These are phyloP conservation scores for Cotesia vestalis DNA, from an alignment of 1,140 invertebrate species.

Conservation along the genomic window DNA sequence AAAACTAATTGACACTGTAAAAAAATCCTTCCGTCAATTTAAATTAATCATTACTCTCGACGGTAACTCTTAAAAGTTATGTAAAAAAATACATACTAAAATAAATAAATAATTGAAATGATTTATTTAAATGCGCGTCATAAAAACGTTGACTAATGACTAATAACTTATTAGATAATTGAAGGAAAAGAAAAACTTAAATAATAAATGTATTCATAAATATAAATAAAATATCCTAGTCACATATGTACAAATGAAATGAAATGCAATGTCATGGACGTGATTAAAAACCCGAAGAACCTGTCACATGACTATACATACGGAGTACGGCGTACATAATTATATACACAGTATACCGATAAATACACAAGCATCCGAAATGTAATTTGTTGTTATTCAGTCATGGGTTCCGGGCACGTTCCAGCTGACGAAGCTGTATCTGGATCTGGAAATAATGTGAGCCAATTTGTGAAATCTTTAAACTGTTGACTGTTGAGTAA, in stretches of 20 bases:
- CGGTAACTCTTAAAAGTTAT: no score
- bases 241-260: constrained; percentile 28
- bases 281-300: not conserved
- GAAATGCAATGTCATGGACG: constrained; percentile 39
- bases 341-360: no score
- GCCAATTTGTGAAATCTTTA: constrained; percentile 32
- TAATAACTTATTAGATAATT: no score
- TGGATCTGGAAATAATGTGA: constrained; percentile 14
- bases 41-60: no score
- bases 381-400: not conserved
- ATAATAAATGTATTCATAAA: not conserved
- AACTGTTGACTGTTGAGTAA: not conserved
- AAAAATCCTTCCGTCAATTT: no score
- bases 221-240: not conserved
- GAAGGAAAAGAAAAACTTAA: no score
- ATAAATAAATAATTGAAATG: no score
- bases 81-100: no score
- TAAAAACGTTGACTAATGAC: no score
- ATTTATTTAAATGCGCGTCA: no score
- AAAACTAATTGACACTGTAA: no score
- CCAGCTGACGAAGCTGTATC: constrained; percentile 17
- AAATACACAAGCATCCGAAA: no score
- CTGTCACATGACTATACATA: not conserved
- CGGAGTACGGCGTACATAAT: not conserved
- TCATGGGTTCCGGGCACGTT: not conserved